phyloP scores from a whole-genome alignment of 2,113 vertebrate genomes.

The Chrysemys picta region DNA sequence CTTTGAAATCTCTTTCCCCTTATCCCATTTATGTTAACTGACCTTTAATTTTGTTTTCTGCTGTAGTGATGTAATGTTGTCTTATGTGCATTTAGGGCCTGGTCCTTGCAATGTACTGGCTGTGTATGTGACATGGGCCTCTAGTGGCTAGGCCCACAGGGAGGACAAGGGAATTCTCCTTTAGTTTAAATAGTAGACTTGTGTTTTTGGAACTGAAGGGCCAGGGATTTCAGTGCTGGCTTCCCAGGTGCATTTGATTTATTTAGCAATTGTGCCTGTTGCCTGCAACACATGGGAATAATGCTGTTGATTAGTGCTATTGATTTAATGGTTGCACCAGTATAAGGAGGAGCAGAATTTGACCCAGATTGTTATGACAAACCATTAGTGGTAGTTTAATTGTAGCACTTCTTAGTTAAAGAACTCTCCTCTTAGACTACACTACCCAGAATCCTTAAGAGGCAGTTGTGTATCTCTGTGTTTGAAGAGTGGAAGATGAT shows the following conservation, averaged over 20 bases:
- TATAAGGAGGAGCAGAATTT: background rate
- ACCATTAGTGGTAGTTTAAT: background rate
- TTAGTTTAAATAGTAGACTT: background rate
- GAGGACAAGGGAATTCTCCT: background rate
- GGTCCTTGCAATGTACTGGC: background rate
- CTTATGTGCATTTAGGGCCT: background rate
- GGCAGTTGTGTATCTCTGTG: background rate
- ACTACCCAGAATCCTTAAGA: slow-evolving; percentile 9
- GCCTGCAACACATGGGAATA: background rate
- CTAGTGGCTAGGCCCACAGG: accelerated
- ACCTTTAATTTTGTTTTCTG: background rate
- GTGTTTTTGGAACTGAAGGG: background rate
- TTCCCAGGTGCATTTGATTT: background rate
- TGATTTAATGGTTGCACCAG: background rate
- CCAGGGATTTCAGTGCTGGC: slow-evolving; percentile 4
- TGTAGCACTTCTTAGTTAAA: slow-evolving; percentile 33
- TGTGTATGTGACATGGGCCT: background rate
- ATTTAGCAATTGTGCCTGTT: slow-evolving; percentile 9
- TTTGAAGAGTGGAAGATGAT: slow-evolving; percentile 23
- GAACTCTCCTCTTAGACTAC: background rate
- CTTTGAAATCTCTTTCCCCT: slow-evolving; percentile 29
- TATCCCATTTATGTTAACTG: slow-evolving; percentile 48
- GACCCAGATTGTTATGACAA: slow-evolving; percentile 43
- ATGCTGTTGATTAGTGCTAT: background rate
- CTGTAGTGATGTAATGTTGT: background rate